Evolutionary conservation across 2,888 invertebrate species (phyloP).

Genomic region (Hypsopygia costalis): DNA sequence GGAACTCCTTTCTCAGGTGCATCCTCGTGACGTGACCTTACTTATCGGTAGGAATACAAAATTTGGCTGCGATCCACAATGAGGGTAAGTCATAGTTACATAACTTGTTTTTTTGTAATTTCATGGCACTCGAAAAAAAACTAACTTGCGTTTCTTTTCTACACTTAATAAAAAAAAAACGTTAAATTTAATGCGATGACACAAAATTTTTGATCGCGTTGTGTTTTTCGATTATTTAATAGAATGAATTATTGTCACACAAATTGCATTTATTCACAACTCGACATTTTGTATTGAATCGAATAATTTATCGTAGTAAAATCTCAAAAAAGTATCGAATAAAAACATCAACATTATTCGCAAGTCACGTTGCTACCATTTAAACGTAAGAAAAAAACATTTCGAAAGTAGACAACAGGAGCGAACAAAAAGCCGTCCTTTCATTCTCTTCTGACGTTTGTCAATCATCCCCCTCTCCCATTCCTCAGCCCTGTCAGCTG

Average conservation of each 20-base stretch:
- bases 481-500: constrained; percentile 50
- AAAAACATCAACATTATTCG: constrained; percentile 30
- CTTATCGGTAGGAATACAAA: no score
- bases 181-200: neutral
- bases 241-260: constrained; percentile 8
- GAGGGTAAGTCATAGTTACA: no score
- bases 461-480: constrained; percentile 63
- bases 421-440: constrained; percentile 28
- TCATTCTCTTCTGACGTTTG: constrained; percentile 62
- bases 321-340: constrained; percentile 16
- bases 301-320: constrained; percentile 5
- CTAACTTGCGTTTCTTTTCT: no score
- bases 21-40: no score
- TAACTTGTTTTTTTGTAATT: no score
- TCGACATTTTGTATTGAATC: neutral
- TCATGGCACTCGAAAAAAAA: no score
- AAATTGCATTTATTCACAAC: constrained; percentile 6
- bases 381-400: constrained; percentile 29
- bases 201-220: no score
- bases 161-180: neutral
- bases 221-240: neutral
- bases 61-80: no score
- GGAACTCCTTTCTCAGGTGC: no score
- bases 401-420: constrained; percentile 30
- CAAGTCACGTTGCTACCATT: constrained; percentile 47